Evolutionary conservation across 2,113 vertebrate species (phyloP), one percentile per base, ranked within the genome.

Genomic region (Chaetura pelagica): DNA sequence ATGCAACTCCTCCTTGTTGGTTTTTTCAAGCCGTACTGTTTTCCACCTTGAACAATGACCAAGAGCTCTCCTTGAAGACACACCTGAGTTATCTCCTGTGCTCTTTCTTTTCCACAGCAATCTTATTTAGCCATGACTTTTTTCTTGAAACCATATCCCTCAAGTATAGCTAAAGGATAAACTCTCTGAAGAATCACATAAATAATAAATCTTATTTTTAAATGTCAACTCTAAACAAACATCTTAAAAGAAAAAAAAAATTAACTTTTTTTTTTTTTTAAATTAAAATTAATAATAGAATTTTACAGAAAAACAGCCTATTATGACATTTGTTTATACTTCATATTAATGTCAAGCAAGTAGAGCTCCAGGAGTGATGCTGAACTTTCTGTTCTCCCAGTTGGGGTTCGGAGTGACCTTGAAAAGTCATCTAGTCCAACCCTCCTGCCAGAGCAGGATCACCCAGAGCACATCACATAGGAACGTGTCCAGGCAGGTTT

Each of bases 141-240:
- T 24, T 57, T 93, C 90, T 71, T 80, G 19, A 92, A 93, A 52
- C 27, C 13, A 8, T 81, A 72, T 84, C 51, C 48, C 64, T 92
- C 42, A 90, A 86, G 44, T 63, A 67, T 7, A 90, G 9, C 57
- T 84, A 84, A 96, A 93, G 90, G 93, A 96, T 85, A 94, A 93
- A 64, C 76, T 67, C 35, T 79, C 71, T 93, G 59, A 88, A 80
- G 55, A 93, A 24, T 12, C 57, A 48, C 52, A 78, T 81, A 93
- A 94, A 94, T 83, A 93, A 95, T 80, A 94, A 88, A 95, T 42
- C 69, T 63, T 89, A 77, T 16, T 34, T 94, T 92, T 81, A 96
- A 96, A 96, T 95, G 61, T 80, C 82, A 96, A 66, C 8, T 40
- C 55, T 66, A 91, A 96, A 90, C 34, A 94, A 82, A 91, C 3